These are phyloP conservation scores for Reticulitermes lucifugus DNA, from an alignment of 2,888 invertebrate genomes.

Conservation along the genomic window DNA sequence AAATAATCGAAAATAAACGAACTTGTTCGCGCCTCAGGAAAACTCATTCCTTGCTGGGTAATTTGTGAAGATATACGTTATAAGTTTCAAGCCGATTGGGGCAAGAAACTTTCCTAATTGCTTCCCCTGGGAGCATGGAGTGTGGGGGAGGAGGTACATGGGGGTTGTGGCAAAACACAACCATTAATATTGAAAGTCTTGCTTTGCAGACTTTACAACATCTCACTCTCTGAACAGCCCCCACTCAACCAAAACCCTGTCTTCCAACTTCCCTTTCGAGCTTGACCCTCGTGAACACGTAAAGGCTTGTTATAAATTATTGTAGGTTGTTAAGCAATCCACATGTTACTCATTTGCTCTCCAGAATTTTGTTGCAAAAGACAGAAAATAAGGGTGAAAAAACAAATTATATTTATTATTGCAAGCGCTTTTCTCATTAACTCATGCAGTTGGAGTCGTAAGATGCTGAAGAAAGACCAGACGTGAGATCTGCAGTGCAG, in stretches of 20 bases:
- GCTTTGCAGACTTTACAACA: slow-evolving; percentile 28
- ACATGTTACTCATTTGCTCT: neutral
- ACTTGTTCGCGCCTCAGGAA: neutral
- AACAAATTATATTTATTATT: neutral
- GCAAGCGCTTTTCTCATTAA: too few species aligned
- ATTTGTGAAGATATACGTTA: slow-evolving; percentile 50
- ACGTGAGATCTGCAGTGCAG: too few species aligned
- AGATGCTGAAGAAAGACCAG: too few species aligned
- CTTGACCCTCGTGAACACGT: neutral
- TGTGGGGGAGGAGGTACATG: neutral
- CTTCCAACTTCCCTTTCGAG: neutral
- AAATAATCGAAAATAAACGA: neutral
- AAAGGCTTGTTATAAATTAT: slow-evolving; percentile 5
- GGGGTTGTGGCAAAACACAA: slow-evolving; percentile 46
- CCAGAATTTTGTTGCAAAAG: too few species aligned
- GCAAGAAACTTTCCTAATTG: slow-evolving; percentile 52
- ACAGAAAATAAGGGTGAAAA: neutral
- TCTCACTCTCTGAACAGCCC: neutral
- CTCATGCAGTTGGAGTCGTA: too few species aligned
- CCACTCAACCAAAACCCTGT: neutral
- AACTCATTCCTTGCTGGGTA: slow-evolving; percentile 2
- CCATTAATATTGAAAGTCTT: slow-evolving; percentile 46
- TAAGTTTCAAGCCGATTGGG: slow-evolving; percentile 49
- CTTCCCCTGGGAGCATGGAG: slow-evolving; percentile 39
- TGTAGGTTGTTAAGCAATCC: slow-evolving; percentile 10